These are phyloP conservation scores for Pectinophora gossypiella DNA, from an alignment of 1,140 invertebrate genomes.

Conservation along the genomic window DNA sequence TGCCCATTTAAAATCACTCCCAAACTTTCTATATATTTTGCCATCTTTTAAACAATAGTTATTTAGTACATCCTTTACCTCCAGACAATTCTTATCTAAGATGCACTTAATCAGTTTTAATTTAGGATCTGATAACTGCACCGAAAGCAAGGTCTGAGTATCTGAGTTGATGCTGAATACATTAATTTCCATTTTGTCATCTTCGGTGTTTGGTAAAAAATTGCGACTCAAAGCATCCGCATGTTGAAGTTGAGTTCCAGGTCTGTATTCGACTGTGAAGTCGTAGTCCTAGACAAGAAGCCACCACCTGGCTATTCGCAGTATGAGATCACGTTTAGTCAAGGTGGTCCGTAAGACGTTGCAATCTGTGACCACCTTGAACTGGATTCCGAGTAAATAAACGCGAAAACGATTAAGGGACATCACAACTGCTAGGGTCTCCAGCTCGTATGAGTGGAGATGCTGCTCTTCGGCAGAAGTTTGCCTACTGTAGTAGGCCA, in stretches of 20 bases:
- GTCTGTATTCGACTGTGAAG: not conserved
- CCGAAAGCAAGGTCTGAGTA: not conserved
- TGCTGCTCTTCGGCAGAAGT: too few relatives aligned
- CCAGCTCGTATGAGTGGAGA: too few relatives aligned
- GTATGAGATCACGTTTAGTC: too few relatives aligned
- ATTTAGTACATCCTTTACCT: not conserved
- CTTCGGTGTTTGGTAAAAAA: not conserved
- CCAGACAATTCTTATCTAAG: not conserved
- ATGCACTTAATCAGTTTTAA: not conserved
- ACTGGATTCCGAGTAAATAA: too few relatives aligned
- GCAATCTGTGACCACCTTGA: too few relatives aligned
- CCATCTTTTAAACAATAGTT: not conserved
- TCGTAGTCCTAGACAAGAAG: slow-evolving; percentile 18
- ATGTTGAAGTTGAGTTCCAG: too few relatives aligned
- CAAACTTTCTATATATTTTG: not conserved
- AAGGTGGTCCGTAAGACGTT: too few relatives aligned
- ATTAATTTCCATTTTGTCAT: not conserved
- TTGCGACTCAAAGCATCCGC: not conserved
- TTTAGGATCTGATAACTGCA: not conserved
- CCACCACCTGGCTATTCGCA: too few relatives aligned
- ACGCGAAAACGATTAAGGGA: too few relatives aligned
- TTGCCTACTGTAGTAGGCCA: too few relatives aligned
- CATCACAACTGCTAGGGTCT: too few relatives aligned
- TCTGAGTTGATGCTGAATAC: not conserved
- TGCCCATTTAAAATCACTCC: slow-evolving; percentile 16